Conservation (phyloP, 1,140 invertebrate genomes). For the Stegodyphus dumicola region DNA sequence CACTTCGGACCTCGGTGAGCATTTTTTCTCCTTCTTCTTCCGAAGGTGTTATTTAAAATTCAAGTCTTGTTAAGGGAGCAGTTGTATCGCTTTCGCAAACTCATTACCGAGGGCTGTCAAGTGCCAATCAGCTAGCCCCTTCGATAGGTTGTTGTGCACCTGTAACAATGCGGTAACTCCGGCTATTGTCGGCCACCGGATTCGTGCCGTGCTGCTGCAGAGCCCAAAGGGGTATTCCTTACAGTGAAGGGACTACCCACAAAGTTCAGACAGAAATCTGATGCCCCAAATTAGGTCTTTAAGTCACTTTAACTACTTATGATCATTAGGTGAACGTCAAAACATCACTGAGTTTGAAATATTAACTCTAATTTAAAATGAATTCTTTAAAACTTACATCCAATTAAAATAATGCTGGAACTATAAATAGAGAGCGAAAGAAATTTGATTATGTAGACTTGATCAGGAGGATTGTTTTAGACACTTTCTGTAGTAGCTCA, state of each 20-base stretch:
- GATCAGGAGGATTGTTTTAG: too few species aligned
- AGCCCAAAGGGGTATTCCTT: background rate
- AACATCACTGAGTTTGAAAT: too few species aligned
- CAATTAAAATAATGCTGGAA: too few species aligned
- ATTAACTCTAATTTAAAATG: too few species aligned
- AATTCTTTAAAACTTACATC: too few species aligned
- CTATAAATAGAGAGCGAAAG: too few species aligned
- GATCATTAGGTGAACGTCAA: too few species aligned
- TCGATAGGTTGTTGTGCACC: background rate
- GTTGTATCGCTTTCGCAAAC: constrained; percentile 43
- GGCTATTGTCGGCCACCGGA: constrained; percentile 30
- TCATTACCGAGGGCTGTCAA: constrained; percentile 45
- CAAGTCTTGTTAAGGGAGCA: constrained; percentile 40
- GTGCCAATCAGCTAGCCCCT: constrained; percentile 21
- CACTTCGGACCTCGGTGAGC: background rate
- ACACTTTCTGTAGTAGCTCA: too few species aligned
- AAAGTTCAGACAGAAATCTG: background rate
- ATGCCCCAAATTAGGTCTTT: too few species aligned
- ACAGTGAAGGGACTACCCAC: background rate
- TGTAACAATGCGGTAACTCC: constrained; percentile 5
- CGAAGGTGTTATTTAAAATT: constrained; percentile 47
- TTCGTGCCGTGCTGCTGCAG: background rate
- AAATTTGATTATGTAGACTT: too few species aligned
- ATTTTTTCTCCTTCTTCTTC: background rate
- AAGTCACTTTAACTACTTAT: too few species aligned